Base-by-base conservation (phyloP, 2,113 vertebrate genomes). In the Xenotilapia caudafasciata region DNA sequence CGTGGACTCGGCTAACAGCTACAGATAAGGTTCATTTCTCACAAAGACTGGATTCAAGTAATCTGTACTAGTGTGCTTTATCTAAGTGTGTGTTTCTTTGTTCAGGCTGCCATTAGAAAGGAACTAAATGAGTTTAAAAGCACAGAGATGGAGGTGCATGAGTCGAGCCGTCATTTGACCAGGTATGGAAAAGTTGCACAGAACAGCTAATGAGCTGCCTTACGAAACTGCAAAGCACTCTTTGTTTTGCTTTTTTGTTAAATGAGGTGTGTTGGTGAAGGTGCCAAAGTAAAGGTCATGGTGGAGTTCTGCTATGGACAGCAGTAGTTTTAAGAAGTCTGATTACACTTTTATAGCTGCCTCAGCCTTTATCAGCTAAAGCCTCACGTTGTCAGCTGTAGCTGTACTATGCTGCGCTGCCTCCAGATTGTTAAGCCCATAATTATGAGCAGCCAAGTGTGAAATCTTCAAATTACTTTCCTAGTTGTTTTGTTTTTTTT, bases 101-200 rank as follows among this genome's bases (percentile, higher is more conserved):
- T 88, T 79, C 95, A 99, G 99, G 99, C 99, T 93, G 98, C 99
- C 94, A 99, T 99, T 88, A 97, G 99, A 77, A 99, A 99, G 94
- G 99, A 99, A 90, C 97, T 99, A 89, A 99, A 99, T 75, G 99
- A 99, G 95, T 99, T 99, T 93, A 99, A 99, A 97, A 99, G 99
- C 97, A 98, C 98, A 95, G 98, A 99, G 95, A 99, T 99, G 99
- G 98, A 99, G 94, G 99, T 99, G 92, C 99, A 99, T 45, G 99
- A 99, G 95, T 97, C 98, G 82, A 99, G 99, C 89, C 97, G 98
- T 89, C 99, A 99, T 96, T 96, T 99, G 96, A 99, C 99, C 97
- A 99, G 99, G 99, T 99, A 85, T n/a, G 77, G 42, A 80, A 42
- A 62, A 77, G 23, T 49, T 49, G 10, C 40, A 47, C 68, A 73